Evolutionary conservation across 2,797 vertebrate genomes (phyloP).

Genomic region (Naso thynnoides): DNA sequence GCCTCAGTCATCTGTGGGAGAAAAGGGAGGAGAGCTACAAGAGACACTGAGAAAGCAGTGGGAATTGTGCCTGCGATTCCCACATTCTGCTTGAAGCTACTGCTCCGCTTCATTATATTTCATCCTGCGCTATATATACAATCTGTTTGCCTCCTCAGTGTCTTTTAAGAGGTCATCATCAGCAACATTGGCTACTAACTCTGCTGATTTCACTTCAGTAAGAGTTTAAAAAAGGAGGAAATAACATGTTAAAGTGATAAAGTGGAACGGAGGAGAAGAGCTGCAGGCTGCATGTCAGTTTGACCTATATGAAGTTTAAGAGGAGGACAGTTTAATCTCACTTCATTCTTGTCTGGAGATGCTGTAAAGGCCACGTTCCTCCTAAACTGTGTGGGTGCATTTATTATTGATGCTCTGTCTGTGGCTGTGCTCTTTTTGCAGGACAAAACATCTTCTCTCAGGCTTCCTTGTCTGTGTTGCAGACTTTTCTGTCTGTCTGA

Average conservation of each 20-base stretch:
- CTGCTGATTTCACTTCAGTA: conserved; percentile 39
- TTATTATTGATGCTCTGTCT: conserved; percentile 75
- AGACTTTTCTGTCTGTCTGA: conserved; percentile 1
- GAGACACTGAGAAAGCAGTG: conserved; percentile 22
- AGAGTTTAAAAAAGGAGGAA: conserved; percentile 12
- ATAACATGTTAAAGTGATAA: conserved; percentile 11
- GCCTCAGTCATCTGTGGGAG: conserved; percentile 51
- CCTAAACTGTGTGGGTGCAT: conserved; percentile 65
- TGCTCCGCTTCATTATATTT: conserved; percentile 35
- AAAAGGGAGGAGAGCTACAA: conserved; percentile 34
- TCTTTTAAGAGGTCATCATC: conserved; percentile 43
- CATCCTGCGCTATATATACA: conserved; percentile 38
- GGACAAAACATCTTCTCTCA: conserved; percentile 48
- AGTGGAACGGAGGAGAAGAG: not conserved
- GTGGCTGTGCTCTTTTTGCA: conserved; percentile 60
- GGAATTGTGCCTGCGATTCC: conserved; percentile 56
- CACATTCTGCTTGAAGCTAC: conserved; percentile 64
- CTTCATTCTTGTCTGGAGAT: conserved; percentile 44
- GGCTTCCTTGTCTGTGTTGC: conserved; percentile 27
- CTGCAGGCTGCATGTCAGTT: not conserved
- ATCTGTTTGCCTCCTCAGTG: conserved; percentile 35
- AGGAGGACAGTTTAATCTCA: conserved; percentile 46
- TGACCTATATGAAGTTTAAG: conserved; percentile 24
- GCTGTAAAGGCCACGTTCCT: conserved; percentile 53
- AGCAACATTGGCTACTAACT: conserved; percentile 42